These are phyloP conservation scores for Drosophila lacteicornis DNA, from an alignment of 1,140 invertebrate species.

Conservation along the genomic window DNA sequence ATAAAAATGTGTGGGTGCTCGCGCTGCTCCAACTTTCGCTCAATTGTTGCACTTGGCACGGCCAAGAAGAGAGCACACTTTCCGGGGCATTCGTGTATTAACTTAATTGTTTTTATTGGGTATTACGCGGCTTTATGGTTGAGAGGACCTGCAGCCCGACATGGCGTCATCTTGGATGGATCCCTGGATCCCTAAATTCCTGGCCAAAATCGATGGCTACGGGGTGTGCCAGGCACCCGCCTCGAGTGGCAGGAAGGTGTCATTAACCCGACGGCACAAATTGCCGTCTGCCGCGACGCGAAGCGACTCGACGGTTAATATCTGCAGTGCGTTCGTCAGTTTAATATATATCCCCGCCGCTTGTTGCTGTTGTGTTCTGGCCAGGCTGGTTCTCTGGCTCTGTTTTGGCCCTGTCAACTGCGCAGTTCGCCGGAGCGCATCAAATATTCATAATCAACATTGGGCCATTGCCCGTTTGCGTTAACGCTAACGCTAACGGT, in stretches of 20 bases:
- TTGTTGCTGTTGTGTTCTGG: conserved; percentile 6
- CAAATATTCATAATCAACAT: conserved; percentile 66
- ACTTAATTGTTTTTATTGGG: conserved; percentile 54
- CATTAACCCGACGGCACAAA: conserved; percentile 39
- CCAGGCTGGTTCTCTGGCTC: neutral
- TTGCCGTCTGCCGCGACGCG: conserved; percentile 13
- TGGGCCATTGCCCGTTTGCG: conserved; percentile 47
- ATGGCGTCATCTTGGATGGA: conserved; percentile 28
- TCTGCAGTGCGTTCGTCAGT: conserved; percentile 25
- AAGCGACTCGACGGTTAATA: conserved; percentile 8
- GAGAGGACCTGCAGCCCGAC: conserved; percentile 26
- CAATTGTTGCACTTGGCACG: conserved; percentile 68
- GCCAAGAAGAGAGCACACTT: conserved; percentile 13
- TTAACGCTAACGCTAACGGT: conserved; percentile 41
- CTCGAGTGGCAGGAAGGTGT: conserved; percentile 18
- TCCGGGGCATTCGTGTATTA: conserved; percentile 43
- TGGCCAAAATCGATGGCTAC: conserved; percentile 39
- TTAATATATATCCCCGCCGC: conserved; percentile 7
- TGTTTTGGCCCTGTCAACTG: conserved; percentile 36
- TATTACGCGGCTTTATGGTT: conserved; percentile 40
- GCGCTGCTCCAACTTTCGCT: conserved; percentile 29
- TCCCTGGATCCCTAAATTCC: conserved; percentile 4
- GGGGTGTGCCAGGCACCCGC: conserved; percentile 10
- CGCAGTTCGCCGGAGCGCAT: conserved; percentile 59
- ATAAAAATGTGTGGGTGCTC: conserved; percentile 7